Conservation (phyloP, 2,113 vertebrate genomes). For the Cyanoderma ruficeps region DNA sequence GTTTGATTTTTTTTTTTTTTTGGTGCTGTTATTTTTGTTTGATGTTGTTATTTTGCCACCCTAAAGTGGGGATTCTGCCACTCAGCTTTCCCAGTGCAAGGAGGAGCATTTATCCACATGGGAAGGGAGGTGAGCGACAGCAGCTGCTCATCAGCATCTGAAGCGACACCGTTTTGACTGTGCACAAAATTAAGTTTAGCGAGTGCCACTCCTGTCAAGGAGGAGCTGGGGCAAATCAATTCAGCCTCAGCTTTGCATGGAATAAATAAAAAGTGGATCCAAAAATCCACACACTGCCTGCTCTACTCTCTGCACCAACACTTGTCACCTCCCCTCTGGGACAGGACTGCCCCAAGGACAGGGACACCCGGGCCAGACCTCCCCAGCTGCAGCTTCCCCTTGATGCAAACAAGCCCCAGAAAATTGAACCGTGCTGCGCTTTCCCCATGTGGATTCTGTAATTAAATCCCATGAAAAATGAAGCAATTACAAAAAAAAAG, state of each 20-base stretch:
- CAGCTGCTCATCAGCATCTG: neutral
- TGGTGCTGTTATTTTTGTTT: neutral
- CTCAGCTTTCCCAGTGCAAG: neutral
- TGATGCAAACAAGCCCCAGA: accelerated
- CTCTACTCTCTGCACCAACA: accelerated
- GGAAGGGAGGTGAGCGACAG: accelerated
- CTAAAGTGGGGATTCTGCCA: conserved; percentile 16
- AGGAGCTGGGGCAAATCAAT: neutral
- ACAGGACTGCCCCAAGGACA: neutral
- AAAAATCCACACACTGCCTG: accelerated
- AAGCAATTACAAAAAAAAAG: conserved; percentile 5
- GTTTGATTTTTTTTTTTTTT: neutral
- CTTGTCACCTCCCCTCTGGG: neutral
- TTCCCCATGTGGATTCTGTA: neutral
- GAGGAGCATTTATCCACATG: neutral
- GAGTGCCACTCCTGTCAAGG: neutral
- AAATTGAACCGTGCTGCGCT: accelerated
- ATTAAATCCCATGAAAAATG: conserved; percentile 30
- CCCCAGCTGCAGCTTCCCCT: neutral
- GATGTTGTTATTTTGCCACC: neutral
- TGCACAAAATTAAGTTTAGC: neutral
- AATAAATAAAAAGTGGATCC: neutral
- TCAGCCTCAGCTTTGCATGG: accelerated
- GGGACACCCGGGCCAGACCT: accelerated
- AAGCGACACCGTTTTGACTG: accelerated